These are phyloP conservation scores for Eupithecia centaureata DNA, from an alignment of 2,888 invertebrate genomes.

Conservation along the genomic window DNA sequence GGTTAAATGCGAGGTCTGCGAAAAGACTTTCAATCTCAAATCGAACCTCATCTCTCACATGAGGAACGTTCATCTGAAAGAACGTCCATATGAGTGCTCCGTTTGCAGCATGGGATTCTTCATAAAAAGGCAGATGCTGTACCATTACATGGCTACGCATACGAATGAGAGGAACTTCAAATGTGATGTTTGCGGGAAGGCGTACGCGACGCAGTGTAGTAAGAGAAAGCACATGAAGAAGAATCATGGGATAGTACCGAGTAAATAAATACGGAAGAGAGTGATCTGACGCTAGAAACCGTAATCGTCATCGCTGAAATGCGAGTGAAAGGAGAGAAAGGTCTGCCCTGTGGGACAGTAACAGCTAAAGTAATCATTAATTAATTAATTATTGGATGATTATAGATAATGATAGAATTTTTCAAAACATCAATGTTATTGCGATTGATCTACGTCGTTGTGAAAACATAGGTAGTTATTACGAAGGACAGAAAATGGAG, in stretches of 20 bases:
- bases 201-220: constrained; percentile 77
- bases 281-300: background rate
- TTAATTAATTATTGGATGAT: no score
- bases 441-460: background rate
- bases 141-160: constrained; percentile 71
- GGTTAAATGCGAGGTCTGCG: constrained; percentile 74
- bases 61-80: constrained; percentile 74
- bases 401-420: background rate
- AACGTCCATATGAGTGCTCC: constrained; percentile 73
- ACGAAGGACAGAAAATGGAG: background rate
- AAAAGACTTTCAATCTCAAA: constrained; percentile 76
- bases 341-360: background rate
- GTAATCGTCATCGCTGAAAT: background rate
- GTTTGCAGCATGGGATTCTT: constrained; percentile 79
- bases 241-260: constrained; percentile 59
- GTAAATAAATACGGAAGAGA: background rate
- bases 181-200: constrained; percentile 85
- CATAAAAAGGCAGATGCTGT: constrained; percentile 58
- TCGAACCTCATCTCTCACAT: constrained; percentile 72
- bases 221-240: constrained; percentile 76
- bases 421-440: background rate
- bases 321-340: background rate
- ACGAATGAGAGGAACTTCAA: constrained; percentile 82
- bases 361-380: background rate
- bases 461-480: background rate